Conservation (phyloP, 1,140 invertebrate genomes). For the Sycophila sp. region DNA sequence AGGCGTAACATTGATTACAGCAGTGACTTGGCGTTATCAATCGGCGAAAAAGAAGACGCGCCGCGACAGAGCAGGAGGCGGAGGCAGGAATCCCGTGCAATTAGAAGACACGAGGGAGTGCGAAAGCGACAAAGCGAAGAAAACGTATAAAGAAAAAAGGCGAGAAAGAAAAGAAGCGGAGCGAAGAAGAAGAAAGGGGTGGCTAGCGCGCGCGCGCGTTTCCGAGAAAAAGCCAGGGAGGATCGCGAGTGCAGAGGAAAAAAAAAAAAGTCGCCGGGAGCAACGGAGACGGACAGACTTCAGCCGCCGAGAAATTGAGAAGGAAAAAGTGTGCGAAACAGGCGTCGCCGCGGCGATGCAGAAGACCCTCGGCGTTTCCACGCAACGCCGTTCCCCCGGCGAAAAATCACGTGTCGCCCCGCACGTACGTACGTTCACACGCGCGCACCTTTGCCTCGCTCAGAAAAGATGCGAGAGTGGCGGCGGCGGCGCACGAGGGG, state of each 20-base stretch:
- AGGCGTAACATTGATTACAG: too few relatives aligned
- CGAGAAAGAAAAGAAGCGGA: neutral
- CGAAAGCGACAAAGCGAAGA: neutral
- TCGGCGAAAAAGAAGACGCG: too few relatives aligned
- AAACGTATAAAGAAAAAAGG: neutral
- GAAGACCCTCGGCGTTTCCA: constrained; percentile 4
- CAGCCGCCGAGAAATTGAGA: neutral
- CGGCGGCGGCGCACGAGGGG: neutral
- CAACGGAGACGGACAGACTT: neutral
- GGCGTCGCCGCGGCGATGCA: neutral
- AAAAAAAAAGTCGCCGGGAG: neutral
- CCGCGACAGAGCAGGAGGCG: too few relatives aligned
- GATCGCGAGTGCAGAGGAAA: neutral
- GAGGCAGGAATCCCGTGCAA: too few relatives aligned
- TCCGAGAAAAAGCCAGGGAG: neutral
- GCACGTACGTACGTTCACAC: constrained; percentile 1
- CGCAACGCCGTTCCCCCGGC: constrained; percentile 1
- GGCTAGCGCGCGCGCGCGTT: neutral
- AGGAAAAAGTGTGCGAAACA: too few relatives aligned
- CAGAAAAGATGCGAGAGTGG: neutral
- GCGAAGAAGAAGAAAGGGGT: neutral
- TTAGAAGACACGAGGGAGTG: neutral
- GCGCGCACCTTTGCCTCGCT: neutral
- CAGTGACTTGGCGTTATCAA: too few relatives aligned
- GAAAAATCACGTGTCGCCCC: constrained; percentile 29